These are phyloP conservation scores for Chloroceryle inda DNA, from an alignment of 2,797 vertebrate genomes.

Conservation along the genomic window DNA sequence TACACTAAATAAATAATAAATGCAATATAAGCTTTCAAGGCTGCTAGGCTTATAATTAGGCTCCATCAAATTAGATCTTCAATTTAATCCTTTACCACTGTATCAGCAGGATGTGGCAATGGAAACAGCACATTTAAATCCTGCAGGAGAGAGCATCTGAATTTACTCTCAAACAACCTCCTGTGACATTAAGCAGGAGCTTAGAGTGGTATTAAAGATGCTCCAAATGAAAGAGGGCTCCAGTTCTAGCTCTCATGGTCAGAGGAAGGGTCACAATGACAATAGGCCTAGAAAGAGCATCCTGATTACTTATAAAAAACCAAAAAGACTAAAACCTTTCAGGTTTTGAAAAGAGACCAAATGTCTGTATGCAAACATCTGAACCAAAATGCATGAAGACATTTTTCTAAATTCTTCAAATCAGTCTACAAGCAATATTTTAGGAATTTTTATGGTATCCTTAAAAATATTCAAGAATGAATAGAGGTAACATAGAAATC, in stretches of 20 bases:
- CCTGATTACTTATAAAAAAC: neutral
- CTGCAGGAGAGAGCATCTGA: constrained; percentile 12
- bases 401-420: neutral
- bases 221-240: constrained; percentile 4
- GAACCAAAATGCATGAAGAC: neutral
- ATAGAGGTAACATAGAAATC: neutral
- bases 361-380: neutral
- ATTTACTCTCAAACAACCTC: constrained; percentile 26
- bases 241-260: neutral
- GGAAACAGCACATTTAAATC: constrained; percentile 40
- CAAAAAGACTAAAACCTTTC: neutral
- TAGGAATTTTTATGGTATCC: neutral
- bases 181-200: constrained; percentile 28
- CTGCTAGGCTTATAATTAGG: constrained; percentile 24
- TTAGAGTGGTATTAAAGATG: constrained; percentile 8
- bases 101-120: constrained; percentile 43
- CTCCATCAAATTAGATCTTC: neutral
- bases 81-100: constrained; percentile 3
- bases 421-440: neutral
- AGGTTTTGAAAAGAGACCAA: neutral
- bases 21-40: constrained; percentile 6
- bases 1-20: neutral
- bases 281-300: neutral
- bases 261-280: neutral
- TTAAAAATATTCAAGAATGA: neutral